phyloP scores from a whole-genome alignment of 2,113 vertebrate species.

The Maylandia zebra region DNA sequence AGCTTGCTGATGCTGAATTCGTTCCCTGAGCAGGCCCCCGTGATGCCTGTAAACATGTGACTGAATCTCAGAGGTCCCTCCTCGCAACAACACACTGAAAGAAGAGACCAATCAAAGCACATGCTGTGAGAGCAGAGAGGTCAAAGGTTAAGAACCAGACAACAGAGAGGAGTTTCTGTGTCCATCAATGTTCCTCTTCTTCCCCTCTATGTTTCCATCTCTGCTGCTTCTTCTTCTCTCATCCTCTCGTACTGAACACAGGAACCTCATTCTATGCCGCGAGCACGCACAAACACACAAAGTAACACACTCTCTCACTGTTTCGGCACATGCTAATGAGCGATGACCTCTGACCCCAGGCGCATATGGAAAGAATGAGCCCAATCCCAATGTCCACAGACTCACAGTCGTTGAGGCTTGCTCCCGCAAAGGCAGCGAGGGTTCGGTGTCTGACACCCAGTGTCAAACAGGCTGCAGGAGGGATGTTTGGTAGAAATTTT shows the following conservation, averaged over 20 bases:
- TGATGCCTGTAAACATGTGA: neutral
- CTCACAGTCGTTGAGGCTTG: neutral
- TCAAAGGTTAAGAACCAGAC: neutral
- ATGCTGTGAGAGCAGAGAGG: neutral
- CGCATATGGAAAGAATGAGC: neutral
- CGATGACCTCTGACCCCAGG: constrained; percentile 9
- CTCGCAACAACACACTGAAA: neutral
- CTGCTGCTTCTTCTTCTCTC: neutral
- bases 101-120: neutral
- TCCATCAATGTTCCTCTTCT: constrained; percentile 8
- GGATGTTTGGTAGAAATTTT: neutral
- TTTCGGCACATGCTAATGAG: constrained; percentile 14
- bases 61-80: neutral
- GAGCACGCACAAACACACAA: neutral
- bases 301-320: neutral
- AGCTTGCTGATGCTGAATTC: neutral
- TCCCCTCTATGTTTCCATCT: neutral
- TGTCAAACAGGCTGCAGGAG: neutral
- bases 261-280: neutral
- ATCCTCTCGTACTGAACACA: neutral
- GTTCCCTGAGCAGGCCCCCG: neutral
- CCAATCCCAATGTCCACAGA: neutral
- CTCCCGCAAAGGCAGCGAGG: neutral
- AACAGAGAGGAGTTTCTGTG: constrained; percentile 5
- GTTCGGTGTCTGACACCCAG: neutral